These are phyloP conservation scores for Cyrtodaria siliqua DNA, from an alignment of 2,888 invertebrate species.

Conservation along the genomic window DNA sequence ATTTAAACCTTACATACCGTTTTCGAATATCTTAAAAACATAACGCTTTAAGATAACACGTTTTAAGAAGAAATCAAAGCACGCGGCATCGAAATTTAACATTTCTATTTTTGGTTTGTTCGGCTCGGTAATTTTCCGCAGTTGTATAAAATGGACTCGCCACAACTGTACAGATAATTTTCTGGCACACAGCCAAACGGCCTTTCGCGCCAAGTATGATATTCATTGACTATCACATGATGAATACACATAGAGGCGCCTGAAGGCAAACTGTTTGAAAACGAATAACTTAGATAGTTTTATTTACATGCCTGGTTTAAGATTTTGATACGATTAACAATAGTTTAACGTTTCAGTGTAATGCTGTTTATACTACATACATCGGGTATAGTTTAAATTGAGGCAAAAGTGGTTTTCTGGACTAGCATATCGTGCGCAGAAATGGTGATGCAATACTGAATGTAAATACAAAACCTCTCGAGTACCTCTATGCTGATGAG, in stretches of 20 bases:
- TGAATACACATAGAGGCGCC: conserved; percentile 23
- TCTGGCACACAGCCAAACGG: conserved; percentile 51
- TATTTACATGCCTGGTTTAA: too few species aligned
- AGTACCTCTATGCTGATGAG: conserved; percentile 56
- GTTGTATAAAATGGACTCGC: conserved; percentile 36
- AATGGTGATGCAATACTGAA: conserved; percentile 58
- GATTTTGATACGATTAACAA: too few species aligned
- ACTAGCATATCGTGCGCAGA: neutral
- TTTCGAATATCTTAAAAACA: too few species aligned
- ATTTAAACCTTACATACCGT: too few species aligned
- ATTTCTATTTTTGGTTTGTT: conserved; percentile 9
- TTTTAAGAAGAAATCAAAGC: neutral
- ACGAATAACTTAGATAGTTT: too few species aligned
- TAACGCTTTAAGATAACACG: too few species aligned
- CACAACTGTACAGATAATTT: conserved; percentile 22
- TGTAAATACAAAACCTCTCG: conserved; percentile 4
- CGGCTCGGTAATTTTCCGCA: conserved; percentile 42
- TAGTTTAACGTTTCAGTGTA: too few species aligned
- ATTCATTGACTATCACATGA: conserved; percentile 63
- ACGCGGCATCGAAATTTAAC: too few species aligned
- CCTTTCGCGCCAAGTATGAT: conserved; percentile 59
- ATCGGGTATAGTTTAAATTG: too few species aligned
- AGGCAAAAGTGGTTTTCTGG: neutral
- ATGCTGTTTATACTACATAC: too few species aligned
- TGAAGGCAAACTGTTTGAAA: too few species aligned